These are phyloP conservation scores for Trichonephila clavipes DNA, from an alignment of 1,140 invertebrate genomes.

Conservation along the genomic window DNA sequence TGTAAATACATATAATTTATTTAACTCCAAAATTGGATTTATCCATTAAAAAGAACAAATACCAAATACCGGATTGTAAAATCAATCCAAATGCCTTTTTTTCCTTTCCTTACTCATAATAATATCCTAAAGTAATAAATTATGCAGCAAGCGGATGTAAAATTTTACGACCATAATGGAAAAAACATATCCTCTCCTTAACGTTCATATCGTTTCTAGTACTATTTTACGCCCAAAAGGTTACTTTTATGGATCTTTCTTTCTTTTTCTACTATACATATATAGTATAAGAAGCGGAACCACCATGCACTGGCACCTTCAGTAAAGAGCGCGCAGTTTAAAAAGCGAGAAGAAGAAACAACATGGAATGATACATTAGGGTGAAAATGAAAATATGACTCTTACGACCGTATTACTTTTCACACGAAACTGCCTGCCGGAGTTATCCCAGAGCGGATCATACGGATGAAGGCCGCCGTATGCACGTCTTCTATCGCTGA, in stretches of 20 bases:
- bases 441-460: slow-evolving; percentile 17
- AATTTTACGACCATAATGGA: slow-evolving; percentile 48
- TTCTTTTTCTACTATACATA: not conserved
- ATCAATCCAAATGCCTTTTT: not conserved
- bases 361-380: slow-evolving; percentile 35
- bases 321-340: slow-evolving; percentile 39
- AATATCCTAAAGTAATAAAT: slow-evolving; percentile 33
- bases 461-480: not conserved
- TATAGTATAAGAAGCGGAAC: slow-evolving; percentile 9
- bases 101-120: not conserved
- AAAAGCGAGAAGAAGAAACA: slow-evolving; percentile 25
- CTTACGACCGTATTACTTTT: slow-evolving; percentile 51
- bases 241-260: slow-evolving; percentile 36
- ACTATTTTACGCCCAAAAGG: slow-evolving; percentile 32
- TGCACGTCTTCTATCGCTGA: not conserved
- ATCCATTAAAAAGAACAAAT: not conserved
- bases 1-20: not conserved
- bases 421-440: slow-evolving; percentile 14
- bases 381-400: slow-evolving; percentile 40
- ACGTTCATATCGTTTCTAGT: slow-evolving; percentile 34
- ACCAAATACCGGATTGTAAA: not conserved
- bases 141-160: slow-evolving; percentile 36
- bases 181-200: slow-evolving; percentile 33
- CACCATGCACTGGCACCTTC: not conserved
- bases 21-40: not conserved